Evolutionary conservation across 2,113 vertebrate genomes (phyloP).

Genomic region (Amazona vittata): DNA sequence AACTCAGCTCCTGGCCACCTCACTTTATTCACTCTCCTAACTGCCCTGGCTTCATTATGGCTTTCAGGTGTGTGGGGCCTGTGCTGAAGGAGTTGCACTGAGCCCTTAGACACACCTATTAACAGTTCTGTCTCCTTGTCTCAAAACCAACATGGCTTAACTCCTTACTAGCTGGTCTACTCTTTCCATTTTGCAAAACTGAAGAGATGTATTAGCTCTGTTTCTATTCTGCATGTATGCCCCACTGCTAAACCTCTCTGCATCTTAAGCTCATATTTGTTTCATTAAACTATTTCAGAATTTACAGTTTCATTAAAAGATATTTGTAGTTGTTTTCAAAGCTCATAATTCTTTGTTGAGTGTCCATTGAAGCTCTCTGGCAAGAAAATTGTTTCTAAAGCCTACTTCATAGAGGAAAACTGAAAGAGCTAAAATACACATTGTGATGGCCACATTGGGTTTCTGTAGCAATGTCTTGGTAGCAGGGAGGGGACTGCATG

Average conservation of each 20-base stretch:
- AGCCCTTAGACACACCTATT: neutral
- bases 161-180: neutral
- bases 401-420: neutral
- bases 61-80: neutral
- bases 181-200: neutral
- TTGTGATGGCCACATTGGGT: neutral
- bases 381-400: neutral
- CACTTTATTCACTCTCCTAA: neutral
- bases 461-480: neutral
- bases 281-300: neutral
- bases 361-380: neutral
- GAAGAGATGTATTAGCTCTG: neutral
- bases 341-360: neutral
- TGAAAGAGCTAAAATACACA: neutral
- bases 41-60: accelerated
- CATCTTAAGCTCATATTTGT: neutral
- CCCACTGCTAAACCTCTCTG: neutral
- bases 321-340: neutral
- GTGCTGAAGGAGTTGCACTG: neutral
- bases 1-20: accelerated
- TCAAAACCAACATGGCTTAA: neutral
- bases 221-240: neutral
- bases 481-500: neutral
- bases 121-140: neutral
- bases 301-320: neutral